Evolutionary conservation across 2,888 invertebrate species (phyloP), one percentile per base, ranked within the genome.

Genomic region (Eucriotettix oculatus): DNA sequence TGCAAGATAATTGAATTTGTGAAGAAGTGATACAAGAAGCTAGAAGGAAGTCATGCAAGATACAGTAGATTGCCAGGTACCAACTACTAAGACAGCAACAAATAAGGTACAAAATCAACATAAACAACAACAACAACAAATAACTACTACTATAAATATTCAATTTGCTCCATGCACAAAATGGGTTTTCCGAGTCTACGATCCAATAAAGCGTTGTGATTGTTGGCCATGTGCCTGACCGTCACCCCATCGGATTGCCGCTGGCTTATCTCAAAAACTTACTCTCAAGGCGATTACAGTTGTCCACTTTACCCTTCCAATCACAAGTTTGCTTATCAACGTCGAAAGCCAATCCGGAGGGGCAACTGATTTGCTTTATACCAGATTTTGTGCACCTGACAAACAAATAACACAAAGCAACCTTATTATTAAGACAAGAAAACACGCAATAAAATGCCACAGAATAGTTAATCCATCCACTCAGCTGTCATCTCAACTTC

Each of bases 261-360:
- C 48, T 48, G 48, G 48, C 48, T 12, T n/a, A 14, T 14, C 48
- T 48, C 55, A 14, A 16, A 55, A 55, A 69, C 92, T 92, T 90
- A 94, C 93, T 93, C 86, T 93, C 92, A 78, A 91, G 83, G 81
- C 86, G 87, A 83, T 91, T 88, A 86, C 93, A 94, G 86, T 88
- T 93, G 82, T 81, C 85, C 82, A 94, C 94, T 86, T 93, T 91
- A 82, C 90, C 91, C 85, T 92, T 93, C 94, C 94, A 94, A 85
- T 94, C 92, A 82, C 94, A 94, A 77, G 93, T 94, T 83, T 94
- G 94, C 84, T 92, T 93, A 82, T 90, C 88, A 82, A 94, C 86
- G 85, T 94, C 94, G 85, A 94, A 94, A 81, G 92, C 87, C 84
- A 94, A 84, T 81, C 93, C 93, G 77, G 90, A 90, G 76, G 94